Conservation (phyloP, 2,888 invertebrate genomes). For the Conus canariensis region DNA sequence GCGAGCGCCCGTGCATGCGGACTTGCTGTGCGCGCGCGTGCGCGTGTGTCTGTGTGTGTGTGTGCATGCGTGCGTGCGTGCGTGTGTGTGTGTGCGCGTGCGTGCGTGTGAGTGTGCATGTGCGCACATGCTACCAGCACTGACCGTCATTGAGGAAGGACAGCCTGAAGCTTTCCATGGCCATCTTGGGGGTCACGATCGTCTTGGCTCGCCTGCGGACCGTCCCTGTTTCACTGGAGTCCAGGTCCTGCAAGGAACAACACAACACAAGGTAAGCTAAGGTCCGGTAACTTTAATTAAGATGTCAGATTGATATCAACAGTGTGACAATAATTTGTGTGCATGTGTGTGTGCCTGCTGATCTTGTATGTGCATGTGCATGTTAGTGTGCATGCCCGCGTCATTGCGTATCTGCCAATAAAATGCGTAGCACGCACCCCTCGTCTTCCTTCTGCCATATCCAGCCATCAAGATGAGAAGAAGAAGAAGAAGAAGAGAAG, state of each 20-base stretch:
- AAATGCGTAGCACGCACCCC: too few relatives aligned
- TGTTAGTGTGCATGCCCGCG: too few relatives aligned
- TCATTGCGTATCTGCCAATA: too few relatives aligned
- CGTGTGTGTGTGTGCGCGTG: background rate
- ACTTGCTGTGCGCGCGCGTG: background rate
- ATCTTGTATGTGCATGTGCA: too few relatives aligned
- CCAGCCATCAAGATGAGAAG: too few relatives aligned
- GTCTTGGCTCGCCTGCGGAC: slow-evolving; percentile 71
- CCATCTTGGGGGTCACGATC: slow-evolving; percentile 74
- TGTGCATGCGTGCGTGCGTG: background rate
- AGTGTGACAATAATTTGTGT: background rate
- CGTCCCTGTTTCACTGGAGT: slow-evolving; percentile 69
- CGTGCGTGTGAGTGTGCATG: background rate
- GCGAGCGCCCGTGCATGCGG: background rate
- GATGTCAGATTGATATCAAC: background rate
- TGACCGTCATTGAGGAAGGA: slow-evolving; percentile 64
- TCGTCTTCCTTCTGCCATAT: too few relatives aligned
- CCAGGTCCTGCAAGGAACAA: slow-evolving; percentile 61
- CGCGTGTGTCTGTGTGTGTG: background rate
- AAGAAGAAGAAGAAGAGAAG: too few relatives aligned
- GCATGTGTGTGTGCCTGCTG: too few relatives aligned
- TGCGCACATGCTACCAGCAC: background rate
- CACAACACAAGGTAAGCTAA: background rate
- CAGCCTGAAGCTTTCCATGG: slow-evolving; percentile 73
- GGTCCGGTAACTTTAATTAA: background rate